These are phyloP conservation scores for Tursiops truncatus DNA, from an alignment of 2,113 vertebrate species.

Conservation along the genomic window DNA sequence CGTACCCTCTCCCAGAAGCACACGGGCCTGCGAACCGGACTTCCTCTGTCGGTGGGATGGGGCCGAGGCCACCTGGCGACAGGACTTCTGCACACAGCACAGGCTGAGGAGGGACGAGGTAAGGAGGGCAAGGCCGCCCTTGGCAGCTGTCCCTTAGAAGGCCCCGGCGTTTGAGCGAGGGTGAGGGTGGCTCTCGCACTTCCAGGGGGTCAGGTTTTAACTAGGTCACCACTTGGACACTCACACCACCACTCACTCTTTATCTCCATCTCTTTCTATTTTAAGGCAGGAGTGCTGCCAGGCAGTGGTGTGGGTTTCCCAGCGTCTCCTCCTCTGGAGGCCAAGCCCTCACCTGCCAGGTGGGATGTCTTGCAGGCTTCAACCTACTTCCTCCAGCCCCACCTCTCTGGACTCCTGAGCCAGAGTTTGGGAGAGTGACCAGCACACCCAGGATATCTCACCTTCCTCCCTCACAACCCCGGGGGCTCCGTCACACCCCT, in stretches of 20 bases:
- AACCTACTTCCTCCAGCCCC: neutral
- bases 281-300: conserved; percentile 58
- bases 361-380: neutral
- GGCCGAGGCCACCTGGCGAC: neutral
- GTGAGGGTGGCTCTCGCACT: neutral
- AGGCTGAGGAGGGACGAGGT: neutral
- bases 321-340: neutral
- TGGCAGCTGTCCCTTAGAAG: neutral
- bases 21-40: neutral
- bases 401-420: neutral
- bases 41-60: no score
- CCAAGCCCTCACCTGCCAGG: neutral
- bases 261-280: conserved; percentile 58
- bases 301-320: conserved; percentile 35
- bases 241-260: neutral
- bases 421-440: neutral
- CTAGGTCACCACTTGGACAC: conserved; percentile 52
- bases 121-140: neutral
- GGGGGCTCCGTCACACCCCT: neutral
- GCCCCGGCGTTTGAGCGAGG: neutral
- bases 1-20: neutral
- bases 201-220: conserved; percentile 52
- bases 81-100: neutral
- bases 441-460: neutral
- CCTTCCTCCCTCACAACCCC: neutral